Conservation (phyloP, 2,888 invertebrate genomes). For the Ganaspis brasiliensis region DNA sequence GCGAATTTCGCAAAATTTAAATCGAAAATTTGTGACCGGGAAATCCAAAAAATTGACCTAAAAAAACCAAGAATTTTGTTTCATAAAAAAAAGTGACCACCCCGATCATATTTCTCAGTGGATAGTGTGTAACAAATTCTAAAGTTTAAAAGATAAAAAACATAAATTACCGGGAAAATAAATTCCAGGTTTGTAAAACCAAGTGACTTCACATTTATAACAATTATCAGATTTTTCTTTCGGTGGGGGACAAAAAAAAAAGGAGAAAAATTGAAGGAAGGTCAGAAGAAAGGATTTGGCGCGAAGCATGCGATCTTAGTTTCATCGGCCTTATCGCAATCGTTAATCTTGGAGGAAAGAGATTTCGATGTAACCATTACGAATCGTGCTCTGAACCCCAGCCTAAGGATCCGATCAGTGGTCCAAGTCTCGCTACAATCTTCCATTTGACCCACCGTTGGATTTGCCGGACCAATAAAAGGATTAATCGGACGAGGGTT, state of each 20-base stretch:
- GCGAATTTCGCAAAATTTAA: too few relatives aligned
- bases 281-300: slow-evolving; percentile 3
- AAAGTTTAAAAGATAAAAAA: too few relatives aligned
- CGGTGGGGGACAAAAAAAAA: background rate
- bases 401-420: slow-evolving; percentile 51
- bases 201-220: background rate
- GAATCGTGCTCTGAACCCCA: slow-evolving; percentile 45
- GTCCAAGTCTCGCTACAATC: slow-evolving; percentile 64
- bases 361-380: slow-evolving; percentile 54
- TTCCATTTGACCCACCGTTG: slow-evolving; percentile 75
- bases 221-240: background rate
- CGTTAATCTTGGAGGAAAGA: slow-evolving; percentile 42
- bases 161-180: too few relatives aligned
- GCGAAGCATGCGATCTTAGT: slow-evolving; percentile 2
- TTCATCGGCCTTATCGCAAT: slow-evolving; percentile 28
- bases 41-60: too few relatives aligned
- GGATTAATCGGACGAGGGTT: slow-evolving; percentile 79
- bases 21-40: too few relatives aligned
- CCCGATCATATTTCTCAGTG: too few relatives aligned
- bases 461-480: slow-evolving; percentile 79
- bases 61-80: too few relatives aligned
- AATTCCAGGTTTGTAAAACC: too few relatives aligned
- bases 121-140: too few relatives aligned
- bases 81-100: too few relatives aligned
- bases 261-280: background rate